Conservation (phyloP, 2,888 invertebrate species). For the Petrolisthes manimaculis region DNA sequence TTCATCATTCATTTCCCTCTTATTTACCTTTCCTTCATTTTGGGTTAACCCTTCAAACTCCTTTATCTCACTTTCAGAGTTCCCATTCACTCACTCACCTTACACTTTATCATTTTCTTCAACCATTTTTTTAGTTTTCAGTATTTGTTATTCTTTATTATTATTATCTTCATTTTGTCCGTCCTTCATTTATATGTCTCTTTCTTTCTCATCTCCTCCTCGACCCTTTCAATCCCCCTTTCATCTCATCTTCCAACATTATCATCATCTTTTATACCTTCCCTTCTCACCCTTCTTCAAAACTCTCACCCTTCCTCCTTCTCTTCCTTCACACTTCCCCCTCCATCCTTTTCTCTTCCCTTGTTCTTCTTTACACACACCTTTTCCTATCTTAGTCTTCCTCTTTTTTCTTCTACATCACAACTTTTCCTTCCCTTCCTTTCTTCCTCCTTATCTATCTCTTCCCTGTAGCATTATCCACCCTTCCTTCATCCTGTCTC, state of each 20-base stretch:
- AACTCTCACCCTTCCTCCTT: background rate
- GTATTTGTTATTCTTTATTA: background rate
- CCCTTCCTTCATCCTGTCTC: background rate
- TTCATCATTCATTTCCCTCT: background rate
- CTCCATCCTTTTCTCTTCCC: background rate
- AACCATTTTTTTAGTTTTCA: background rate
- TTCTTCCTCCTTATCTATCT: background rate
- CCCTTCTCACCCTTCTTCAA: background rate
- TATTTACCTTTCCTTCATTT: background rate
- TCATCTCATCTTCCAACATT: background rate
- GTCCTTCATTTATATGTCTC: background rate
- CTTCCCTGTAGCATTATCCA: background rate
- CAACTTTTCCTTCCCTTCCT: background rate
- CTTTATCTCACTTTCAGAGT: background rate
- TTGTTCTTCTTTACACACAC: background rate
- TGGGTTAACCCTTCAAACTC: background rate
- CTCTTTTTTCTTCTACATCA: background rate
- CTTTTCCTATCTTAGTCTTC: background rate
- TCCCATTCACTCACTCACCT: background rate
- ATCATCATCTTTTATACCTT: background rate
- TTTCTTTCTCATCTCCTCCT: background rate
- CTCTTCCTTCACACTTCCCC: background rate
- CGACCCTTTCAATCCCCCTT: background rate
- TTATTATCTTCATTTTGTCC: background rate
- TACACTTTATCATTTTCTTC: constrained; percentile 13